Conservation (phyloP, 2,113 vertebrate species). For the Tenrec ecaudatus region DNA sequence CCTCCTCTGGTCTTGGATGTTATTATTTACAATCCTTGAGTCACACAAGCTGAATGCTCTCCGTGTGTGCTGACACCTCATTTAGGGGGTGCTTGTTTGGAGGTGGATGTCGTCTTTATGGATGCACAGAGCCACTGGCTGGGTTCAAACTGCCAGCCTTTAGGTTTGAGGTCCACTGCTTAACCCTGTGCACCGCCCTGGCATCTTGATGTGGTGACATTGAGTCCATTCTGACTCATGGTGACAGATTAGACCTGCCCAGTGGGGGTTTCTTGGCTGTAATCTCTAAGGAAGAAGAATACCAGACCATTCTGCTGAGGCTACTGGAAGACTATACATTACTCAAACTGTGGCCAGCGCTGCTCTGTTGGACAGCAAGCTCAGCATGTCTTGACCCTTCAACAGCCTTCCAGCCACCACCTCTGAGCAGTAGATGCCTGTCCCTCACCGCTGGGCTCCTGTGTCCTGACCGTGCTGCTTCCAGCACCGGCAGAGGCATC, state of each 20-base stretch:
- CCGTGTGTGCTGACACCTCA: too few relatives aligned
- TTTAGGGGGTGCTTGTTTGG: too few relatives aligned
- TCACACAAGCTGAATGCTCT: too few relatives aligned
- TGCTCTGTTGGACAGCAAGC: rapidly evolving
- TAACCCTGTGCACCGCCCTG: background rate
- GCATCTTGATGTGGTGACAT: background rate
- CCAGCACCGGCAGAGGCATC: background rate
- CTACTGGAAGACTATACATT: background rate
- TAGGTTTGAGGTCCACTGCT: background rate
- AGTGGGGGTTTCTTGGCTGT: background rate
- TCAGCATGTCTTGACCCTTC: conserved; percentile 49
- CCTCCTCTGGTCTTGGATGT: too few relatives aligned
- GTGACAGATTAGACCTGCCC: background rate
- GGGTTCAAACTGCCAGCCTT: background rate
- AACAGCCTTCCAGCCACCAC: conserved; percentile 20
- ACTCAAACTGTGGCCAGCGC: rapidly evolving
- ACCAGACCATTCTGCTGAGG: background rate
- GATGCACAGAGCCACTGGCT: background rate
- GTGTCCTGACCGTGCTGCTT: background rate
- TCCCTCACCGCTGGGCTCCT: background rate
- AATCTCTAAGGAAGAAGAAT: background rate
- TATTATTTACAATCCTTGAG: too few relatives aligned
- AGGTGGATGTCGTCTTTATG: too few relatives aligned
- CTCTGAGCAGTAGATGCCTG: rapidly evolving
- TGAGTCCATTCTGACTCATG: background rate